Evolutionary conservation across 2,888 invertebrate genomes (phyloP).

Genomic region (Isoperla grammatica): DNA sequence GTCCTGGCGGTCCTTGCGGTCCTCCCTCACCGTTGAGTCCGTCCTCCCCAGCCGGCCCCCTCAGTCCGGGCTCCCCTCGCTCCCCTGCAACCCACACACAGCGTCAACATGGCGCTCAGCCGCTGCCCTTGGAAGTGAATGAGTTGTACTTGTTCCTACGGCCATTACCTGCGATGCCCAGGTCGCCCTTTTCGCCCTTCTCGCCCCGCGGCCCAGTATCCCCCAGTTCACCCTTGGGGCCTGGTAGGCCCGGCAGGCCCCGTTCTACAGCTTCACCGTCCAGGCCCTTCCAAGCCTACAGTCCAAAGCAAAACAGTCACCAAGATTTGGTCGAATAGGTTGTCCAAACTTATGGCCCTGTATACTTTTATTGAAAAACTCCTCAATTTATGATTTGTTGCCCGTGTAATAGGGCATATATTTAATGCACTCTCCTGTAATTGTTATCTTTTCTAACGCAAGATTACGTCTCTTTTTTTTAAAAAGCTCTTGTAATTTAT

Average conservation of each 20-base stretch:
- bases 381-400: too few relatives aligned
- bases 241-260: constrained; percentile 62
- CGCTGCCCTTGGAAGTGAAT: constrained; percentile 19
- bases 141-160: constrained; percentile 1
- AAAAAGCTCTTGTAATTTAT: too few relatives aligned
- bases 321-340: neutral
- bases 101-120: neutral
- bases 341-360: too few relatives aligned
- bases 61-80: constrained; percentile 66
- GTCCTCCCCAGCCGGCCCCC: constrained; percentile 67
- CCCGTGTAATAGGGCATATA: too few relatives aligned
- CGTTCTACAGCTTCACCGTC: constrained; percentile 54
- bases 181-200: constrained; percentile 47
- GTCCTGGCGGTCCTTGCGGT: constrained; percentile 81
- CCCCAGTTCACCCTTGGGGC: constrained; percentile 53
- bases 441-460: too few relatives aligned
- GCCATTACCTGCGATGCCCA: constrained; percentile 47
- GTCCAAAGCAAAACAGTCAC: constrained; percentile 16
- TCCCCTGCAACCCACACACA: constrained; percentile 52
- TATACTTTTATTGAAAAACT: too few relatives aligned
- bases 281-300: constrained; percentile 49
- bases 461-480: too few relatives aligned
- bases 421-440: too few relatives aligned
- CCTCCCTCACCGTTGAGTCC: constrained; percentile 75
- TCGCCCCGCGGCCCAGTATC: constrained; percentile 47